Conservation (phyloP, 2,113 vertebrate genomes). For the Anarhynchus alexandrinus region DNA sequence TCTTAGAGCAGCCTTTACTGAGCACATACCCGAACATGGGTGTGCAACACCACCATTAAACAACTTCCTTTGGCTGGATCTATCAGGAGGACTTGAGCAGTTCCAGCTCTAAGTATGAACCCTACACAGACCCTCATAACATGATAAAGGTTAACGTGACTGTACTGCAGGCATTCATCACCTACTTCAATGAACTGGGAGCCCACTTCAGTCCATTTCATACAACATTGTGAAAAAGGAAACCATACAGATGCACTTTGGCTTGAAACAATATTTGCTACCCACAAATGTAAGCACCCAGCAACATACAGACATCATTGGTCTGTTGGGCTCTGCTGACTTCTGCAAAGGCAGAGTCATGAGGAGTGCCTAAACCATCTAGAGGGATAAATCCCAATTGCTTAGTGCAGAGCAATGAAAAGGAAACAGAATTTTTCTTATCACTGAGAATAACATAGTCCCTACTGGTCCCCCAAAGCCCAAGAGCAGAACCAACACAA, state of each 20-base stretch:
- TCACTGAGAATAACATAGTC: neutral
- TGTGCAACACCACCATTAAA: neutral
- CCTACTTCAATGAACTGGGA: neutral
- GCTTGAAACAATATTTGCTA: neutral
- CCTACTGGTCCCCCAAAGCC: neutral
- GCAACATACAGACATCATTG: neutral
- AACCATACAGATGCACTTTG: neutral
- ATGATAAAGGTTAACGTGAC: neutral
- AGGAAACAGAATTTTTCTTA: neutral
- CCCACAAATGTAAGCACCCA: neutral
- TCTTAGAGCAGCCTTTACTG: neutral
- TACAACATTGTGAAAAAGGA: neutral
- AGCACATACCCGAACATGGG: fast-evolving
- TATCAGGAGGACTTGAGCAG: neutral
- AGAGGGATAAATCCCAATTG: neutral
- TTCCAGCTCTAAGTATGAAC: neutral
- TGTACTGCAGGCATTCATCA: neutral
- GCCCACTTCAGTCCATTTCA: neutral
- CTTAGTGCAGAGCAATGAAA: neutral
- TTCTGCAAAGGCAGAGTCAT: neutral
- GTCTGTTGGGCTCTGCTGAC: neutral
- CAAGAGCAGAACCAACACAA: neutral
- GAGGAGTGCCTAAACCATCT: neutral
- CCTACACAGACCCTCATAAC: neutral
- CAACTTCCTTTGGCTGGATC: neutral